Percentiles rank a stretch among this genome's conserved stretches.
phyloP scores from a whole-genome alignment of 2,888 invertebrate species.

The Blomia tropicalis region DNA sequence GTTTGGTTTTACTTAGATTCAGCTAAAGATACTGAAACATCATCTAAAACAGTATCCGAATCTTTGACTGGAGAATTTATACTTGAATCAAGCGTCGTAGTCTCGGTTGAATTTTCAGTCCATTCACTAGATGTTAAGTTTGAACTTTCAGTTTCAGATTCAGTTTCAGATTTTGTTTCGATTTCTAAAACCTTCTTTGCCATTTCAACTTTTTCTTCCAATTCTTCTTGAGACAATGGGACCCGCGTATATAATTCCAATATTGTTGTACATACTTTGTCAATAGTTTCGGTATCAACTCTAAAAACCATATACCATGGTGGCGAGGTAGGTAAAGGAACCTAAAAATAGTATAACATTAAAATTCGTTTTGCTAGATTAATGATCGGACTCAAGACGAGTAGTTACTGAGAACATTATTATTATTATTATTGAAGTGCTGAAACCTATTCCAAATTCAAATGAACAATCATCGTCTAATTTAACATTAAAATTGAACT shows the following conservation, averaged over 20 bases:
- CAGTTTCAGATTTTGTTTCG: neutral
- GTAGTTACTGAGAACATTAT: slow-evolving; percentile 6
- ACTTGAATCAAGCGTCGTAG: neutral
- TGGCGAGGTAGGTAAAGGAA: slow-evolving; percentile 64
- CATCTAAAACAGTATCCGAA: neutral
- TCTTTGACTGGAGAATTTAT: slow-evolving; percentile 10
- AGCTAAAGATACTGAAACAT: neutral
- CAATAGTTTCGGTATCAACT: slow-evolving; percentile 62
- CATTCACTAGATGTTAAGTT: neutral
- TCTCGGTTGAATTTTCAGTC: neutral
- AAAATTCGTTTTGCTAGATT: slow-evolving; percentile 17
- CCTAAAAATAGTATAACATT: slow-evolving; percentile 31
- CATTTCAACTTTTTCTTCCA: slow-evolving; percentile 55
- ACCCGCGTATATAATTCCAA: slow-evolving; percentile 63
- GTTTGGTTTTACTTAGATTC: too few species aligned
- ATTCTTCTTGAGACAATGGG: slow-evolving; percentile 55
- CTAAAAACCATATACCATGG: slow-evolving; percentile 78
- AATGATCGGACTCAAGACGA: neutral
- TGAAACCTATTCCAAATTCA: neutral
- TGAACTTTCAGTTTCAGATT: neutral
- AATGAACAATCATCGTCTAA: too few species aligned
- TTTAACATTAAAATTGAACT: slow-evolving; percentile 7
- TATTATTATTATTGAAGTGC: neutral
- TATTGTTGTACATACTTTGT: slow-evolving; percentile 64
- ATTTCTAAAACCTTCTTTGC: neutral